Evolutionary conservation across 2,888 invertebrate species (phyloP).

Genomic region (Drosophila trichaetosa): DNA sequence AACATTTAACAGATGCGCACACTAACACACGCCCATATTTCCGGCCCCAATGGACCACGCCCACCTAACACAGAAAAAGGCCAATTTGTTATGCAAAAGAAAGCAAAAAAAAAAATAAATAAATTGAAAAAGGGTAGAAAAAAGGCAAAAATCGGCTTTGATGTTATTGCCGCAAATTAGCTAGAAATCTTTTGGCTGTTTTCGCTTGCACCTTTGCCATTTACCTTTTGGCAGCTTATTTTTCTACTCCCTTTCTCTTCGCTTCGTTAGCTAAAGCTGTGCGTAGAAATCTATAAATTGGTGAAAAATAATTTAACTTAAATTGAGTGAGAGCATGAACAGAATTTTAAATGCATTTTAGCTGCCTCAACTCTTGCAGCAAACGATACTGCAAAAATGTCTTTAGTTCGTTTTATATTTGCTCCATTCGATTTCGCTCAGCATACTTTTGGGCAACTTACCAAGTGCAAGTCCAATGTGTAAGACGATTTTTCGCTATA

Average conservation of each 20-base stretch:
- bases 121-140: slow-evolving; percentile 39
- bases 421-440: slow-evolving; percentile 8
- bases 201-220: slow-evolving; percentile 49
- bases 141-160: slow-evolving; percentile 65
- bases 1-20: slow-evolving; percentile 67
- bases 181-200: slow-evolving; percentile 74
- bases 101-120: slow-evolving; percentile 26
- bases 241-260: not conserved
- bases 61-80: slow-evolving; percentile 42
- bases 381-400: slow-evolving; percentile 15
- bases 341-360: slow-evolving; percentile 69
- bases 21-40: slow-evolving; percentile 41
- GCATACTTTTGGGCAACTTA: slow-evolving; percentile 46
- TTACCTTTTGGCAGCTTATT: slow-evolving; percentile 59
- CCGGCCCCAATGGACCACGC: slow-evolving; percentile 29
- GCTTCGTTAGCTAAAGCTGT: slow-evolving; percentile 41
- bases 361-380: slow-evolving; percentile 14
- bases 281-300: slow-evolving; percentile 54
- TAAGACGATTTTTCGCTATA: slow-evolving; percentile 62
- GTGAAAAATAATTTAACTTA: slow-evolving; percentile 73
- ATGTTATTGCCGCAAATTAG: slow-evolving; percentile 81
- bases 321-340: slow-evolving; percentile 77
- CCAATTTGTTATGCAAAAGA: slow-evolving; percentile 50
- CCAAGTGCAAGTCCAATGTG: slow-evolving; percentile 52
- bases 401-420: slow-evolving; percentile 27